Evolutionary conservation across 2,113 vertebrate species (phyloP).

Genomic region (Oryzias melastigma): DNA sequence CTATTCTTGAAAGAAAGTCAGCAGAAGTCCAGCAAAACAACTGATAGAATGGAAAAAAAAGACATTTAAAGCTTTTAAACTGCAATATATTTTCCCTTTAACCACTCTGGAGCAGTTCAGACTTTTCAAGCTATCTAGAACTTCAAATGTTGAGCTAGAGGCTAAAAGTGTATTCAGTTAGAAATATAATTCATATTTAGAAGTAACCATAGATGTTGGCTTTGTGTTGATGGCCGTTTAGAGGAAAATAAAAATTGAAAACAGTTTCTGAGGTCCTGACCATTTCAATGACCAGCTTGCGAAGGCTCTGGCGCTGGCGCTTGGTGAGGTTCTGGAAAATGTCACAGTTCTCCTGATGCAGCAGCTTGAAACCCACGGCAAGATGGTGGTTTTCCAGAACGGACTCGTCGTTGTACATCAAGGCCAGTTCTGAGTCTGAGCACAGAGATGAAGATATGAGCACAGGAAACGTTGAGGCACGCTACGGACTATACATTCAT

Average conservation of each 20-base stretch:
- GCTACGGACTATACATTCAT: background rate
- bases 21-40: no score
- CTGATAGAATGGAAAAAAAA: no score
- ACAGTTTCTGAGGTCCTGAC: slow-evolving; percentile 52
- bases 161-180: background rate
- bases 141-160: background rate
- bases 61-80: no score
- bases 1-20: no score
- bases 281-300: slow-evolving; percentile 89
- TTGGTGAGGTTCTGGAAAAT: slow-evolving; percentile 89
- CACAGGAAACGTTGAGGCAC: background rate
- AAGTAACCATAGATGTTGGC: no score
- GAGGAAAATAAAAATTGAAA: no score
- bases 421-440: slow-evolving; percentile 86
- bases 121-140: background rate
- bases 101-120: background rate
- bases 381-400: slow-evolving; percentile 92
- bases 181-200: background rate
- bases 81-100: background rate
- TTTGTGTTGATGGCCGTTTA: no score
- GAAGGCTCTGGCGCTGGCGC: slow-evolving; percentile 83
- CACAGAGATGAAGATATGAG: background rate
- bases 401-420: slow-evolving; percentile 89
- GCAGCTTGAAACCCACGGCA: slow-evolving; percentile 88
- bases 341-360: slow-evolving; percentile 89